A percentile compares a stretch with the other conserved stretches of the same genome.
Evolutionary conservation across 2,888 invertebrate species (phyloP).

Genomic region (Thalpophila matura): DNA sequence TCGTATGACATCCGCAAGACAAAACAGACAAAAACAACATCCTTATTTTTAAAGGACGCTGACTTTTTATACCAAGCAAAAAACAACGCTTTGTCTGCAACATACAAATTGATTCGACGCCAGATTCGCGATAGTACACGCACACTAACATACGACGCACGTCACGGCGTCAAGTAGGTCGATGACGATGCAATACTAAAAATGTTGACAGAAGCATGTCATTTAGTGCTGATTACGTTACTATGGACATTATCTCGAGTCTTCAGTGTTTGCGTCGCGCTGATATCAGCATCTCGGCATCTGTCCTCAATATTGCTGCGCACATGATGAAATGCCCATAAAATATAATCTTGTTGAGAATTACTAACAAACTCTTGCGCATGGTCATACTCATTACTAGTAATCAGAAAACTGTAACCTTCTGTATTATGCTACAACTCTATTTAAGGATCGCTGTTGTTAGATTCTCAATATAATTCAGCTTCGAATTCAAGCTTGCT

Average conservation of each 20-base stretch:
- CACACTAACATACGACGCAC: slow-evolving; percentile 37
- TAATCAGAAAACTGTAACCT: not conserved
- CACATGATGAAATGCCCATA: slow-evolving; percentile 34
- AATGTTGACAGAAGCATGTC: slow-evolving; percentile 56
- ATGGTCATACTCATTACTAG: slow-evolving; percentile 16
- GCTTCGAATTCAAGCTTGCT: too few relatives aligned
- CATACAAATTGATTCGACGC: slow-evolving; percentile 29
- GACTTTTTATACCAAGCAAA: slow-evolving; percentile 7
- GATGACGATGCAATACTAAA: slow-evolving; percentile 60
- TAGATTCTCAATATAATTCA: too few relatives aligned
- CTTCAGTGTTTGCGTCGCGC: slow-evolving; percentile 34
- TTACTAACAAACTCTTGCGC: slow-evolving; percentile 16
- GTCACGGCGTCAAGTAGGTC: slow-evolving; percentile 61
- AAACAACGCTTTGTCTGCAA: slow-evolving; percentile 32
- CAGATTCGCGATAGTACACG: slow-evolving; percentile 27
- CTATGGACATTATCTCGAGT: slow-evolving; percentile 43
- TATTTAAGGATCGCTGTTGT: too few relatives aligned
- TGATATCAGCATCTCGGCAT: slow-evolving; percentile 55
- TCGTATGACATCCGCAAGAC: slow-evolving; percentile 3
- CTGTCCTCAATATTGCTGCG: slow-evolving; percentile 47
- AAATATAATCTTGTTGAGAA: slow-evolving; percentile 39
- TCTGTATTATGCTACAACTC: not conserved
- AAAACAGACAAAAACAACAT: slow-evolving; percentile 3
- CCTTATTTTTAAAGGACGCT: slow-evolving; percentile 16
- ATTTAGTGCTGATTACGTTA: slow-evolving; percentile 50